These are phyloP conservation scores for Aleiodes alternator DNA, from an alignment of 2,888 invertebrate species.

Conservation along the genomic window DNA sequence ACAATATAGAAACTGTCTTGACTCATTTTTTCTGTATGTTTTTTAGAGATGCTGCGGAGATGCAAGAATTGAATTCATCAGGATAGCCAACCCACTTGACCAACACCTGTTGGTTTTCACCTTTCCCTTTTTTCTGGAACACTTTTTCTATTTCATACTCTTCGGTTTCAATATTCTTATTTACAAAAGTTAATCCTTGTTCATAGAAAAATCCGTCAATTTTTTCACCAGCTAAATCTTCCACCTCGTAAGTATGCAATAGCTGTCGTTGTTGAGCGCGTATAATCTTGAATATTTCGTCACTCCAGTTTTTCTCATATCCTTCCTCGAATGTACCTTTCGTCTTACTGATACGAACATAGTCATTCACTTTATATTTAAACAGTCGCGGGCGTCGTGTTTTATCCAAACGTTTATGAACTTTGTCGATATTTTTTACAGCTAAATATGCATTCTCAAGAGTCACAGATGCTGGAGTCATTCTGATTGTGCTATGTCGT, in stretches of 20 bases:
- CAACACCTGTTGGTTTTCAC: no score
- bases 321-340: background rate
- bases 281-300: constrained; percentile 59
- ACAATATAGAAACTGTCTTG: no score
- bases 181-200: constrained; percentile 30
- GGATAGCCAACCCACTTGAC: no score
- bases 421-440: background rate
- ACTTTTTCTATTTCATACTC: no score
- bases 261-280: constrained; percentile 47
- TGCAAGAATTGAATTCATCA: no score
- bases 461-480: background rate
- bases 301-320: constrained; percentile 53
- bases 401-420: background rate
- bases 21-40: no score
- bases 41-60: no score
- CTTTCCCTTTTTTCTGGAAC: no score
- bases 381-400: background rate
- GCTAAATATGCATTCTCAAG: background rate
- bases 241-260: constrained; percentile 58
- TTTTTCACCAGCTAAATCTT: constrained; percentile 41
- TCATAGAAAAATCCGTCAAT: constrained; percentile 50
- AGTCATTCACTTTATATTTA: constrained; percentile 24
- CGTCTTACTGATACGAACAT: background rate
- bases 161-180: no score
- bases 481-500: constrained; percentile 50